Base-by-base conservation (phyloP, 2,113 vertebrate genomes). In the Cinclus mexicanus region DNA sequence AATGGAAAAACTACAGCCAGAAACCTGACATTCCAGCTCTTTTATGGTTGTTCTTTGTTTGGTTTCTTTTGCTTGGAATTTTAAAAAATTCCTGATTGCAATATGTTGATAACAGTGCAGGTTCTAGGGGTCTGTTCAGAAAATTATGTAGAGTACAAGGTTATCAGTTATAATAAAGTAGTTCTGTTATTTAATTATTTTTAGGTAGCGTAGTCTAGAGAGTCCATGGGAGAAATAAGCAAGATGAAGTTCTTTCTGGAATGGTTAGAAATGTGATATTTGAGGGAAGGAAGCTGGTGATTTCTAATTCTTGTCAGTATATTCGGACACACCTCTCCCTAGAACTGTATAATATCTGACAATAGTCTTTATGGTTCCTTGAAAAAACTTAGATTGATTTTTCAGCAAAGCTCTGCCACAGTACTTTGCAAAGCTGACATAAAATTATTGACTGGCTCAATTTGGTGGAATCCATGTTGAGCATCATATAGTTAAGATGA, bases 1-100 rank as follows among this genome's bases (percentile, higher is more conserved):
- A 88, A 93, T 88, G 82, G 87, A 92, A 94, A 74, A 94, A 26
- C 49, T 81, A 28, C 42, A 85, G 67, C 68, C 79, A 85, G 70
- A 82, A 92, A 76, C 49, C 41, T 90, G 85, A 55, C 19, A 52
- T 35, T 89, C 41, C 53, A 74, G 55, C 23, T 75, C 23, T 79
- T 28, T 55, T 71, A 57, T 39, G 23, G 6, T 56, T 76, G 31
- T 24, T 44, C 65, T 64, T 7, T 15, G 13, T 11, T 42, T 42
- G 14, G 1, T 15, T 16, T 9, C 42, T 59, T 70, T 85, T n/a
- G 1, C 6, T 61, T 88, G 24, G 14, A 18, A 59, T n/a, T 67
- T 77, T 8, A 0, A 11, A 17, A 35, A 39, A 63, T 18, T 72
- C 26, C 24, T 74, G 25, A 64, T 79, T 42, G 25, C 33, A 69